Percentiles rank a stretch among this genome's conserved stretches.
phyloP scores from a whole-genome alignment of 2,113 vertebrate genomes.

The Blennius ocellaris region DNA sequence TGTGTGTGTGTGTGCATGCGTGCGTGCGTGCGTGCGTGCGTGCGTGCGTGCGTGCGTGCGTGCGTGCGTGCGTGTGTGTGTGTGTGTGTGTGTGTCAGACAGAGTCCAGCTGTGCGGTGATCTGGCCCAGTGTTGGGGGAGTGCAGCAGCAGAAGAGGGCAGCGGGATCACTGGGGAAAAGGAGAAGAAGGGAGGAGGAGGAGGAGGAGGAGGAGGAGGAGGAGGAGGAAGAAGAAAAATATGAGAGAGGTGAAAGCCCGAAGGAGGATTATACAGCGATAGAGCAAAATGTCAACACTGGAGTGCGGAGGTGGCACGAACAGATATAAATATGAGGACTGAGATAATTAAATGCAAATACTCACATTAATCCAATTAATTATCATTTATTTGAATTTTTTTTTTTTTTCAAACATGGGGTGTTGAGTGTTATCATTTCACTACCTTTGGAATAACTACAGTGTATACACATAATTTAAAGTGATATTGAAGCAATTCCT shows the following conservation, averaged over 20 bases:
- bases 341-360: neutral
- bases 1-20: constrained; percentile 1
- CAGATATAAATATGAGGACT: constrained; percentile 7
- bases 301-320: neutral
- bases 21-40: constrained; percentile 13
- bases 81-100: constrained; percentile 15
- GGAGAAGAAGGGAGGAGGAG: constrained; percentile 13
- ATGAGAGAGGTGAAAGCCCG: constrained; percentile 51
- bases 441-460: no score
- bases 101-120: constrained; percentile 58
- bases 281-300: constrained; percentile 19
- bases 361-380: no score
- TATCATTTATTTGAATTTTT: no score
- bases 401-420: no score
- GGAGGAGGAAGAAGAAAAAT: constrained; percentile 35
- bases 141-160: constrained; percentile 38
- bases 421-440: no score
- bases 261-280: constrained; percentile 12
- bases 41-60: neutral
- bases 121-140: constrained; percentile 35
- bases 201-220: constrained; percentile 48
- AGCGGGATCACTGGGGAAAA: constrained; percentile 63
- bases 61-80: neutral
- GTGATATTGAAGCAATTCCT: no score
- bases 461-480: no score